Evolutionary conservation across 2,113 vertebrate species (phyloP), one percentile per base, ranked within the genome.

Genomic region (Entosphenus tridentatus): DNA sequence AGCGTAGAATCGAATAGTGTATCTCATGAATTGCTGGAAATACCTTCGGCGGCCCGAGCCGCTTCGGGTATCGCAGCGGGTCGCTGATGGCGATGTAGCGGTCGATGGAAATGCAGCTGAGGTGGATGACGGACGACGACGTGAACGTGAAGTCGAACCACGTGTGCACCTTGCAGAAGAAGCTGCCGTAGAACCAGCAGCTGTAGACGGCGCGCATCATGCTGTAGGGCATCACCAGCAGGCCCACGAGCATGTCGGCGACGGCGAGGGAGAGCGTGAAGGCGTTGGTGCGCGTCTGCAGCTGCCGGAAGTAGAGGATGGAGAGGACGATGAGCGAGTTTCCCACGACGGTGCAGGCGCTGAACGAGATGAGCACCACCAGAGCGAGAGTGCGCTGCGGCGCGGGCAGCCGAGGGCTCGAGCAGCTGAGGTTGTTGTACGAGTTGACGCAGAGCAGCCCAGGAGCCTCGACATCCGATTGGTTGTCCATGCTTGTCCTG

Each of bases 61-160:
- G 39, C 39, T 39, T 39, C 39, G 73, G 71, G 11, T 76, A 81
- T 56, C 75, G 67, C 69, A 80, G 68, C 10, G 78, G 78, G 17
- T 78, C 70, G 11, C 76, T 79, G 69, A 78, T 74, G 55, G 79
- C 78, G 59, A 71, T 77, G 39, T 80, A 81, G 9, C 11, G 2
- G 57, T 79, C 79, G 59, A 80, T 1, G 0, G 78, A 76, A 71
- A 77, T 75, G 0, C 72, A 81, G 57, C 76, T 77, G 11, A 81
- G 77, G 55, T 78, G 76, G 71, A 80, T 80, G 70, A 81, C 77
- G 57, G 78, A 82, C 3, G 70, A 72, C 67, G 80, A 77, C 67
- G 76, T 78, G 21, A 82, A 74, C 78, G 78, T 80, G 72, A 79
- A n/a, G 65, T 79, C 75, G 14, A 79, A 81, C 21, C 77, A 76